Evolutionary conservation across 1,140 invertebrate genomes (phyloP), one percentile per base, ranked within the genome.

Genomic region (Drosophila lacteicornis): DNA sequence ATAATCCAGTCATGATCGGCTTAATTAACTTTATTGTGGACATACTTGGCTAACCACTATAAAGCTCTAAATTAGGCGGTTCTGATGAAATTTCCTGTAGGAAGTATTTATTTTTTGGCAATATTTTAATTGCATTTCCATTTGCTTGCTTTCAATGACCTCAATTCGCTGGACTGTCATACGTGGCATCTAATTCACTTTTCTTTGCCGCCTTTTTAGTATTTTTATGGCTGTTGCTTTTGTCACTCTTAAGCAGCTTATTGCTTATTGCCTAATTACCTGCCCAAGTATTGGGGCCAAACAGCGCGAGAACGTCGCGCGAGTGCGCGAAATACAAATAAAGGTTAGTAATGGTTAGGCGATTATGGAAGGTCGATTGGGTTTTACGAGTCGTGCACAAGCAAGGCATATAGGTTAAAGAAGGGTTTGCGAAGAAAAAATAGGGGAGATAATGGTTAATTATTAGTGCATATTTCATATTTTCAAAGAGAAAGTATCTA

Each of bases 211-310:
- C 27, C 56, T 65, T 58, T 62, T 55, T n/a, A 55, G 30, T 62
- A 50, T 59, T 75, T 76, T 75, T 75, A 50, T 63, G 55, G 47
- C 42, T 63, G 45, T 70, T 79, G 58, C 63, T 81, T 40, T 66
- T 81, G 60, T 71, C 75, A 62, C 76, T 70, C 76, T 70, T 88
- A 88, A 88, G 84, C 84, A 27, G 84, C 80, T 88, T 88, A 88
- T 79, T 65, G 80, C 80, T 84, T 25, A 56, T 56, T 83, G 79
- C 80, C 78, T 88, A 88, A 88, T 88, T 88, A 88, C 78, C 84
- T 79, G 75, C 50, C 60, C 80, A 63, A 79, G 70, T 71, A 87
- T 79, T 76, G 71, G 56, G 76, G 80, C 60, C 69, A 86, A 75
- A 75, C 65, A 70, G 45, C 36, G 53, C 53, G 27, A 62, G 74